Evolutionary conservation across 2,113 vertebrate species (phyloP).

Genomic region (Talpa occidentalis): DNA sequence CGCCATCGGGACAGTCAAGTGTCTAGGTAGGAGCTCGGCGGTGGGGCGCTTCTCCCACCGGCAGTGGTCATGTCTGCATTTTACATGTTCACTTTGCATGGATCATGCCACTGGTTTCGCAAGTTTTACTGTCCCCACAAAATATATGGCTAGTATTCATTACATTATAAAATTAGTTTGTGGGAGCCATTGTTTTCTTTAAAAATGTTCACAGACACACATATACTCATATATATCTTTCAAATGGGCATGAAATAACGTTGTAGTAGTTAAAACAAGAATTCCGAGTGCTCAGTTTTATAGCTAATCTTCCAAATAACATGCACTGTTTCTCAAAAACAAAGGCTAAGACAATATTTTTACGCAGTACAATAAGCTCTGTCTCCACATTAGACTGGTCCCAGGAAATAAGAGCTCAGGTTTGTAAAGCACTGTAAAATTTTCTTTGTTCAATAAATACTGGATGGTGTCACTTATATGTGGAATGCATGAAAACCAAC

Average conservation of each 20-base stretch:
- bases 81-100: not conserved
- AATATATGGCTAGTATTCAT: not conserved
- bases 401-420: not conserved
- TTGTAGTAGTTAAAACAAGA: not conserved
- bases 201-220: not conserved
- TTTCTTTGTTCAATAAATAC: not conserved
- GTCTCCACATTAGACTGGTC: not conserved
- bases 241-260: not conserved
- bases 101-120: not conserved
- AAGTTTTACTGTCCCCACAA: not conserved
- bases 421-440: not conserved
- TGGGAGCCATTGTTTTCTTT: not conserved
- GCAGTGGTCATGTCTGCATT: not conserved
- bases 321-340: not conserved
- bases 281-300: not conserved
- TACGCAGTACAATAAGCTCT: not conserved
- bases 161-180: not conserved
- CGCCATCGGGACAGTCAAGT: slow-evolving; percentile 97
- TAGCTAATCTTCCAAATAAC: not conserved
- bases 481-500: too few relatives aligned
- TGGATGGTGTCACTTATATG: too few relatives aligned
- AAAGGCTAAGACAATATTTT: not conserved
- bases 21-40: slow-evolving; percentile 91
- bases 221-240: not conserved
- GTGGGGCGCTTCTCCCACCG: too few relatives aligned